A percentile compares a stretch with the other conserved stretches of the same genome.
Conservation (phyloP, 2,888 invertebrate species). For the Hydrotaea diabolus region DNA sequence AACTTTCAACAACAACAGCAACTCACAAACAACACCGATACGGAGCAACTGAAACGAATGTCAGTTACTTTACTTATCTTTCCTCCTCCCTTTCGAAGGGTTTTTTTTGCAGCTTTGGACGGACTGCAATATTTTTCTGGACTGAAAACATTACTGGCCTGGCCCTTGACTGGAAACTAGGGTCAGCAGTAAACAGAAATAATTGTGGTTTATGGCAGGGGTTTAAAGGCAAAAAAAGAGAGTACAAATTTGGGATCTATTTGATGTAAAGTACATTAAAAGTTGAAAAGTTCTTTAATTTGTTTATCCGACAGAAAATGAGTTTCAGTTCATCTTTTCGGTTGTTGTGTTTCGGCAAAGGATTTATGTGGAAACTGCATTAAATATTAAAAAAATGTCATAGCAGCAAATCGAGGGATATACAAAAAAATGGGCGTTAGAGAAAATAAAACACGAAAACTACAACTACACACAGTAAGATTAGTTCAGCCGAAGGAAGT, state of each 20-base stretch:
- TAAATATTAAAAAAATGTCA: no score
- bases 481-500: no score
- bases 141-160: neutral
- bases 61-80: neutral
- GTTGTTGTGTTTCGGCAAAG: no score
- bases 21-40: neutral
- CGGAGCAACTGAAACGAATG: neutral
- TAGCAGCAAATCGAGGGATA: neutral
- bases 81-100: neutral
- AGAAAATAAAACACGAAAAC: no score
- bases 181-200: neutral
- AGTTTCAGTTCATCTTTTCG: neutral
- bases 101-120: neutral
- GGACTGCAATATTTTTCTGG: neutral
- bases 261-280: constrained; percentile 23
- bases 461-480: no score
- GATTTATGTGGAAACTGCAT: neutral
- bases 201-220: constrained; percentile 5
- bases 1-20: neutral
- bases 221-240: neutral
- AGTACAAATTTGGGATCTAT: neutral
- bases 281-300: constrained; percentile 2
- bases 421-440: neutral
- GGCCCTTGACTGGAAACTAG: neutral
- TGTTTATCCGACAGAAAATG: neutral